Evolutionary conservation across 2,113 vertebrate species (phyloP).

Genomic region (Eptesicus fuscus): DNA sequence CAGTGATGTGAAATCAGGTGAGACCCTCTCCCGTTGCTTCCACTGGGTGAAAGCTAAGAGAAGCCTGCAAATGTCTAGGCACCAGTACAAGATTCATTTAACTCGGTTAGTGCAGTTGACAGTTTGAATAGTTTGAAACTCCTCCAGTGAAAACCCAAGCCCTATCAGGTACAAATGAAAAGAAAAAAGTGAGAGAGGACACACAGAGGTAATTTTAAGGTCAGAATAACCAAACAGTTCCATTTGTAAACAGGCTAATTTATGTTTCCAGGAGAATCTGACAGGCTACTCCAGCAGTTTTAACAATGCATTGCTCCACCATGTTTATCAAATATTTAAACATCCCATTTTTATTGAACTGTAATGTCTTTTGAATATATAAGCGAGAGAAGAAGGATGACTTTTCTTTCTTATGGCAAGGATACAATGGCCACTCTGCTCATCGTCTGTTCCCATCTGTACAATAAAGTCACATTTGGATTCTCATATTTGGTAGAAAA

Average conservation of each 20-base stretch:
- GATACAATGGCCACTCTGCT: slow-evolving; percentile 32
- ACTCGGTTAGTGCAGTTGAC: slow-evolving; percentile 36
- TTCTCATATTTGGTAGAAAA: slow-evolving; percentile 23
- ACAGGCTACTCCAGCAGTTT: slow-evolving; percentile 30
- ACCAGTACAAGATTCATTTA: not conserved
- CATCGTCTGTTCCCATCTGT: slow-evolving; percentile 31
- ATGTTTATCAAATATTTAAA: slow-evolving; percentile 72
- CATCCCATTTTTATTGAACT: slow-evolving; percentile 42
- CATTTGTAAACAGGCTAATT: slow-evolving; percentile 59
- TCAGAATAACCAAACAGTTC: slow-evolving; percentile 16
- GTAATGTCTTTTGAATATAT: slow-evolving; percentile 57
- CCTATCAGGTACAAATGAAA: not conserved
- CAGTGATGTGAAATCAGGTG: slow-evolving; percentile 1
- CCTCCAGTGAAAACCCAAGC: slow-evolving; percentile 35
- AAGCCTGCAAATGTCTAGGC: slow-evolving; percentile 44
- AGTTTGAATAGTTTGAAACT: slow-evolving; percentile 41
- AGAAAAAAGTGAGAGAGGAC: slow-evolving; percentile 1
- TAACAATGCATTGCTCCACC: slow-evolving; percentile 33
- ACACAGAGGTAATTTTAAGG: slow-evolving; percentile 55
- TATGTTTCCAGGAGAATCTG: slow-evolving; percentile 50
- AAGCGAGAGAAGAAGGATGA: slow-evolving; percentile 57
- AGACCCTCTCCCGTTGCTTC: slow-evolving; percentile 6
- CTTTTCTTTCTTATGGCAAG: not conserved
- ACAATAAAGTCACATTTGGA: slow-evolving; percentile 54
- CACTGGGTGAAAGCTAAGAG: slow-evolving; percentile 44